Evolutionary conservation across 2,888 invertebrate species (phyloP), one percentile per base, ranked within the genome.

Genomic region (Carcina quercana): DNA sequence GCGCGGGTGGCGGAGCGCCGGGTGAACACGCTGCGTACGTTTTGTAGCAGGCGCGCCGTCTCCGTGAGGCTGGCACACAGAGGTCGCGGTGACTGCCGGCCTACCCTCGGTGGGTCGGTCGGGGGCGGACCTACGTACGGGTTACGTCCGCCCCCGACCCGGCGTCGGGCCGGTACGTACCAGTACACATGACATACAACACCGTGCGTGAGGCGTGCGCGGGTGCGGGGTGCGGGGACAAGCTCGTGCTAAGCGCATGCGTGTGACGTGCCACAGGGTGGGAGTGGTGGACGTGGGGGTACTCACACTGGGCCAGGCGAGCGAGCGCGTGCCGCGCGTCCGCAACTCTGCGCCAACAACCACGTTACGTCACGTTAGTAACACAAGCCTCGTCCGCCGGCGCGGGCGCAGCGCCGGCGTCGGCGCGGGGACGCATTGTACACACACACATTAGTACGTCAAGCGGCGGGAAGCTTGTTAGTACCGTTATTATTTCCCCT

Each of bases 41-140:
- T 95, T 86, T 94, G 93, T 86, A 98, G 91, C 73, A 98, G 90
- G 62, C 97, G 91, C 76, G 97, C 96, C 68, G 96, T 97, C 91
- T 98, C 97, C 86, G 96, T 95, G 85, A 96, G 91, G 91, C 96
- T 96, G 91, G 74, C 70, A 69, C 70, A 78, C 61, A 73, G 58
- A 68, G 56, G 59, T 50, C 62, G 54, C 60, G 41, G 53, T 68
- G 53, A 68, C 62, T 7, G 30, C 8, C 6, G 15, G 25, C 11
- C 2, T 17, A 34, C 7, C 15, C n/a, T n/a, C n/a, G n/a, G n/a
- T n/a, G n/a, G n/a, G n/a, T n/a, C n/a, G n/a, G n/a, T n/a, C 17
- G 29, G 22, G 20, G 20, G 13, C 32, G 24, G n/a, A 24, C 34
- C 11, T 10, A 13, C 32, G 25, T 25, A 26, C 12, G 13, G 11